phyloP scores from a whole-genome alignment of 2,113 vertebrate species.

The Bostrychus sinensis region DNA sequence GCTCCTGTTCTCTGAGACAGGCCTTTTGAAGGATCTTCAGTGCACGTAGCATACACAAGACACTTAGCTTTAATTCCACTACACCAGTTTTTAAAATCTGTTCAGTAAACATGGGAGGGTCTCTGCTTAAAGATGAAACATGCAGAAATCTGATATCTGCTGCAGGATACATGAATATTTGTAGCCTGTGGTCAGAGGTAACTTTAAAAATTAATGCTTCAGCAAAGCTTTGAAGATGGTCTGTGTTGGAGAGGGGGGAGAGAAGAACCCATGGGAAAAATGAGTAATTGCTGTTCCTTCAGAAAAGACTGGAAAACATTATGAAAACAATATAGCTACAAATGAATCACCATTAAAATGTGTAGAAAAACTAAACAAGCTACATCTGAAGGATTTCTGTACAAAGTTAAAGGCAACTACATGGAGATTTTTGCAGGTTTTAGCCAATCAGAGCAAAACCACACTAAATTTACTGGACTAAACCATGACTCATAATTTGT shows the following conservation, averaged over 20 bases:
- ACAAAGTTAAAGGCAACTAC: no score
- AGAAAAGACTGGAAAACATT: no score
- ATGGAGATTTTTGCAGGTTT: no score
- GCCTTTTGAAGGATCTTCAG: background rate
- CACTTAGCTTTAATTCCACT: background rate
- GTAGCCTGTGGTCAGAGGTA: slow-evolving; percentile 48
- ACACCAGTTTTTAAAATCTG: slow-evolving; percentile 8
- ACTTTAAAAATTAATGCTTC: slow-evolving; percentile 60
- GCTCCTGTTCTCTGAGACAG: background rate
- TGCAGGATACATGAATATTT: slow-evolving; percentile 49
- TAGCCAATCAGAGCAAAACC: no score
- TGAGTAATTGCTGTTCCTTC: slow-evolving; percentile 21
- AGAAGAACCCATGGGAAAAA: background rate
- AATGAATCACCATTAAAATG: no score
- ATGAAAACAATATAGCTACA: no score
- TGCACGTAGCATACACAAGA: background rate
- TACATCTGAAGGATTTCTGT: no score
- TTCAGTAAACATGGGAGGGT: slow-evolving; percentile 29
- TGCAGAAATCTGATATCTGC: slow-evolving; percentile 45
- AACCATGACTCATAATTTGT: no score
- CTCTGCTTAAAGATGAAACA: slow-evolving; percentile 47
- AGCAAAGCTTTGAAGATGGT: slow-evolving; percentile 56
- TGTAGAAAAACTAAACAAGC: no score
- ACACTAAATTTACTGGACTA: no score
- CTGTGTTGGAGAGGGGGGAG: slow-evolving; percentile 5